Evolutionary conservation across 2,888 invertebrate genomes (phyloP).

Genomic region (Hypsopygia costalis): DNA sequence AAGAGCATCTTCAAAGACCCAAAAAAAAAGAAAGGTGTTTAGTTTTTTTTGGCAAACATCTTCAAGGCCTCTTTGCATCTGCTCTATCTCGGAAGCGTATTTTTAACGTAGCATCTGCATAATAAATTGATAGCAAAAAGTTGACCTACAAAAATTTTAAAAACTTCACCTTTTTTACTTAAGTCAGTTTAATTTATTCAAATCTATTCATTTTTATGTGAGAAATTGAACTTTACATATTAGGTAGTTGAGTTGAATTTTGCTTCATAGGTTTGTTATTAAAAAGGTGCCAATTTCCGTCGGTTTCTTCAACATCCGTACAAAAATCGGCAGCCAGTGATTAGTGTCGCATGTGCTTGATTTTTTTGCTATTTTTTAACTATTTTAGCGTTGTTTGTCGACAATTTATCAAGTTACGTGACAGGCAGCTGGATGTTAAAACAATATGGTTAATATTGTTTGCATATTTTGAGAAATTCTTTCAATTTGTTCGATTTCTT

Average conservation of each 20-base stretch:
- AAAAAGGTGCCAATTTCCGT: constrained; percentile 79
- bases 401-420: constrained; percentile 60
- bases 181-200: constrained; percentile 14
- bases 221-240: constrained; percentile 18
- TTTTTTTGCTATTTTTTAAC: constrained; percentile 31
- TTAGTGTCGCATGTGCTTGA: constrained; percentile 65
- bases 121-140: constrained; percentile 74
- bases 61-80: constrained; percentile 73
- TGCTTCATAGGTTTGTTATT: constrained; percentile 24
- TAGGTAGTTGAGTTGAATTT: constrained; percentile 14
- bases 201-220: constrained; percentile 3
- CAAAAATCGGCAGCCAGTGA: constrained; percentile 71
- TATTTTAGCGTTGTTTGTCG: constrained; percentile 47
- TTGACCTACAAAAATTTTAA: constrained; percentile 72
- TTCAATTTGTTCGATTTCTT: too few relatives aligned
- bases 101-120: constrained; percentile 75
- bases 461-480: constrained; percentile 32
- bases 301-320: constrained; percentile 66
- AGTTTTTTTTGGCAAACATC: constrained; percentile 54
- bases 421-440: constrained; percentile 57
- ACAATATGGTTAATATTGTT: constrained; percentile 34
- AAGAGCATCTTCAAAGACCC: constrained; percentile 31
- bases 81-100: constrained; percentile 59
- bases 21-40: constrained; percentile 64
- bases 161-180: constrained; percentile 31